Evolutionary conservation across 1,140 invertebrate species (phyloP).

Genomic region (Brachionus sp.): DNA sequence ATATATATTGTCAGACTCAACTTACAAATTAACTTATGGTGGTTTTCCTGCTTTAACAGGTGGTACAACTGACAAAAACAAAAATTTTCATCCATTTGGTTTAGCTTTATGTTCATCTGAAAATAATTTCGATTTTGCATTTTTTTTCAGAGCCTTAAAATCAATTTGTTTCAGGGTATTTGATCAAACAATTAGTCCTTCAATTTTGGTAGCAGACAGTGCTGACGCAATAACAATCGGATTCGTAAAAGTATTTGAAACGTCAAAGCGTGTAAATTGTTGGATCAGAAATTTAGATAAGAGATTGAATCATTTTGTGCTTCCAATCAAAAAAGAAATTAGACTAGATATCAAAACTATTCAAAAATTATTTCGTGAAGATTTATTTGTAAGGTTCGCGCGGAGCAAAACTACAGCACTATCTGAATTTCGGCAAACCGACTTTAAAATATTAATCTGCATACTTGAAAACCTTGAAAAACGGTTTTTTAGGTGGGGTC

Average conservation of each 20-base stretch:
- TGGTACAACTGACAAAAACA: neutral
- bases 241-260: neutral
- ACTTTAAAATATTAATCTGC: too few relatives aligned
- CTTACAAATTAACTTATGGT: neutral
- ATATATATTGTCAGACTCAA: neutral
- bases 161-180: neutral
- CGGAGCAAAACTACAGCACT: too few relatives aligned
- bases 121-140: neutral
- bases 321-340: neutral
- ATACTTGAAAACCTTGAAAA: too few relatives aligned
- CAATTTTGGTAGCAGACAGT: neutral
- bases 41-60: too few relatives aligned
- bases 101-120: neutral
- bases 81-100: conserved; percentile 1
- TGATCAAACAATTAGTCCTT: neutral
- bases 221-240: neutral
- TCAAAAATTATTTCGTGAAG: neutral
- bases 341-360: neutral
- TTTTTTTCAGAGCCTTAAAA: neutral
- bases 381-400: conserved; percentile 22
- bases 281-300: neutral
- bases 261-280: neutral
- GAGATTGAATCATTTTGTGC: neutral
- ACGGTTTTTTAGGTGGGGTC: too few relatives aligned
- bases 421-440: too few relatives aligned